Base-by-base conservation (phyloP, 2,888 invertebrate species). In the Oxystoma pomonae region DNA sequence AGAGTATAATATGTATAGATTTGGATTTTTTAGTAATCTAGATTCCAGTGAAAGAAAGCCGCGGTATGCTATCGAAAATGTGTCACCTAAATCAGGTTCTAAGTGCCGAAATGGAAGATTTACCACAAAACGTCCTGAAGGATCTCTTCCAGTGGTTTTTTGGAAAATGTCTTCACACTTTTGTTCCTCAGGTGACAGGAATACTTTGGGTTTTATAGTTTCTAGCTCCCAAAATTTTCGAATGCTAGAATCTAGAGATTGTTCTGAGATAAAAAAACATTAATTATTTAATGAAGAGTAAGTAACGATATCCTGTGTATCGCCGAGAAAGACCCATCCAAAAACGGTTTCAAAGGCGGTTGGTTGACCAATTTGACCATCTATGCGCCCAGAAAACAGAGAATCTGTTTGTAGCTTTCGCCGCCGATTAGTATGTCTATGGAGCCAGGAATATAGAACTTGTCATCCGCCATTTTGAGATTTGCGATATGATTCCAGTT, bases 191-290 rank as follows among this genome's bases (percentile, higher is more conserved):
- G 53, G 21, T 16, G 49, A 62, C n/a, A n/a, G n/a, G n/a, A n/a
- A n/a, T n/a, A n/a, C n/a, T 20, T 19, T 17, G 16, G n/a, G 19
- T n/a, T 19, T 3, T 16, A 61, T 57, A 16, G 57, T n/a, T 58
- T 62, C 62, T 20, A 62, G 17, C 20, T 58, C 62, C 62, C 62
- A 62, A 18, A 63, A 62, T 53, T 59, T 62, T 35, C 17, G 53
- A 58, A 59, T 5, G 7, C 1, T 20, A 19, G 21, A 17, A 1
- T 62, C 63, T n/a, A 63, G 35, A 16, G 53, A 18, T 1, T 16
- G 16, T n/a, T 62, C 55, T n/a, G 22, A 52, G 3, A 35, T 7
- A 3, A 35, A 35, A 35, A 35, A 35, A 35, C 35, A 35, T n/a
- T n/a, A n/a, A n/a, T 35, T 35, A 35, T 35, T 35, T 35, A 35